Evolutionary conservation across 2,797 vertebrate species (phyloP), one percentile per base, ranked within the genome.

Genomic region (Caiman crocodilus): DNA sequence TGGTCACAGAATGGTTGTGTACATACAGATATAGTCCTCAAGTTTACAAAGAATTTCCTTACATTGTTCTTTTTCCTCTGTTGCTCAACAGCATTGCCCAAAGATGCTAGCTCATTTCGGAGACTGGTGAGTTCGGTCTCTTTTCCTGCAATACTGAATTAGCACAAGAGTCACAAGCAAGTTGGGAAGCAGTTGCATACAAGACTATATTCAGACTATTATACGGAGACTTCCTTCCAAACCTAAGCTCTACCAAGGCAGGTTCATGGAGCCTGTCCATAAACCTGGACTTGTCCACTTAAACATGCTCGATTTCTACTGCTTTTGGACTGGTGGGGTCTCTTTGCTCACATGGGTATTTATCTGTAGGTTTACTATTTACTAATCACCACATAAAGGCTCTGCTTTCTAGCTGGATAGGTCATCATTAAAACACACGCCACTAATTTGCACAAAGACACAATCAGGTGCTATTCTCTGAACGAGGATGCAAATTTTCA

Each of bases 1-100:
- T 55, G 76, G 57, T 61, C 61, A 32, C 15, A 14, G 4, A 23
- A 10, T 14, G 91, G 55, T 1, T 11, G 77, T 83, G 60, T 12
- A 57, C 81, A 30, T 63, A 79, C 6, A 71, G 14, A 2, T 84
- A 26, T 56, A 85, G 17, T 3, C 78, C 21, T 14, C 56, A 56
- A 63, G 76, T 82, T 78, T 58, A n/a, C 14, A 82, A 69, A 87
- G 87, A 32, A 89, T 88, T 90, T 96, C 98, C 99, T 98, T 99
- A 99, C 99, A 8, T 99, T 99, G 96, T 99, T 99, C 98, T 99
- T 99, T 98, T 98, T 99, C 96, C 98, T 99, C 84, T 99, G 99
- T 95, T 99, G 98, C 96, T 99, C 99, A 97, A 99, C 94, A 11
- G 98, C 98, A 84, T 98, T 98, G 95, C 97, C 98, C 98, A 99